Evolutionary conservation across 2,113 vertebrate genomes (phyloP).

Genomic region (Vanacampus margaritifer): DNA sequence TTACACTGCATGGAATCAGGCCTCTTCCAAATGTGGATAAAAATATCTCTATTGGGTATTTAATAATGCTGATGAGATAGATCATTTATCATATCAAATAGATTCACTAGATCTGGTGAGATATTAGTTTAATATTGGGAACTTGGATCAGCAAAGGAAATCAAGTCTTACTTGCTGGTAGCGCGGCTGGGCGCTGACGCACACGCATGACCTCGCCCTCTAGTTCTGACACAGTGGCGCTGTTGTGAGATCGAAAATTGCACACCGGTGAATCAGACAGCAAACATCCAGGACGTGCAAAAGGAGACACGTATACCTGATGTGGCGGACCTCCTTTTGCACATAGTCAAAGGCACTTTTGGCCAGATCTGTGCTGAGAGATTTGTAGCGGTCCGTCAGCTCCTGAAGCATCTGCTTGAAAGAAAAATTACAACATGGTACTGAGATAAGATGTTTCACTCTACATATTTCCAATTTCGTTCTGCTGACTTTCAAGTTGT

Average conservation of each 20-base stretch:
- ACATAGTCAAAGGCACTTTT: slow-evolving; percentile 61
- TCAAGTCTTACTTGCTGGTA: background rate
- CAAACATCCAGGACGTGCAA: background rate
- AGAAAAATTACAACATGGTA: slow-evolving; percentile 8
- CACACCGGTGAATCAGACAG: background rate
- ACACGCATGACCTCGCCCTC: slow-evolving; percentile 68
- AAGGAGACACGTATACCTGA: slow-evolving; percentile 51
- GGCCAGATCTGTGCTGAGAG: slow-evolving; percentile 60
- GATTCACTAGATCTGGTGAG: too few relatives aligned
- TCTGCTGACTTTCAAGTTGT: too few relatives aligned
- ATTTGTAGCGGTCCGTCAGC: slow-evolving; percentile 68
- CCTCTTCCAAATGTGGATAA: too few relatives aligned
- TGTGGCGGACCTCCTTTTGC: slow-evolving; percentile 59
- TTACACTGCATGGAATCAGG: too few relatives aligned
- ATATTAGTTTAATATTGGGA: too few relatives aligned
- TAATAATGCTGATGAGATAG: too few relatives aligned
- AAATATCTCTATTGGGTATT: too few relatives aligned
- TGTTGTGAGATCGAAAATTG: slow-evolving; percentile 38
- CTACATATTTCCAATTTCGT: too few relatives aligned
- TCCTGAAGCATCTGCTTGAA: slow-evolving; percentile 67
- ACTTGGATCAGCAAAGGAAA: background rate
- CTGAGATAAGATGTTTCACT: too few relatives aligned
- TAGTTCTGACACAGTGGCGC: slow-evolving; percentile 65
- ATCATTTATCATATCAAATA: too few relatives aligned
- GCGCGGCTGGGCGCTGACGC: slow-evolving; percentile 11